phyloP scores from a whole-genome alignment of 2,113 vertebrate genomes.

The Sphyrna mokarran region DNA sequence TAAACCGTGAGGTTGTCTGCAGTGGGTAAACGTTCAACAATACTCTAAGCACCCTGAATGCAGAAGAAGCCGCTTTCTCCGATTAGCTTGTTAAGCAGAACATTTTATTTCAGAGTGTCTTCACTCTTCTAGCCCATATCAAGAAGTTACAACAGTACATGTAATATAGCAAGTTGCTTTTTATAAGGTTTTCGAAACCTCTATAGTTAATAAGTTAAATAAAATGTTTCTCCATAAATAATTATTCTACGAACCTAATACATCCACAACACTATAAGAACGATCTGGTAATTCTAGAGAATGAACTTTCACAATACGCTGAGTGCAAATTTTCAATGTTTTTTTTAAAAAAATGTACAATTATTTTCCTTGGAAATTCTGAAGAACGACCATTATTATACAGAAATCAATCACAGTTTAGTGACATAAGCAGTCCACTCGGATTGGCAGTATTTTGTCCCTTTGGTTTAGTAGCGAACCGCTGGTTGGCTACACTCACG shows the following conservation, averaged over 20 bases:
- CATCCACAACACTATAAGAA: conserved; percentile 77
- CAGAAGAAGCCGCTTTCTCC: conserved; percentile 26
- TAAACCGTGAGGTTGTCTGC: background rate
- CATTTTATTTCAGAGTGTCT: conserved; percentile 74
- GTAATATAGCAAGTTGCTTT: conserved; percentile 68
- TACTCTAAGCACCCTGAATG: background rate
- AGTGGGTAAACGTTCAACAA: background rate
- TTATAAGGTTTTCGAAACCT: conserved; percentile 67
- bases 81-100: conserved; percentile 36
- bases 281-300: conserved; percentile 69
- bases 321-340: conserved; percentile 85
- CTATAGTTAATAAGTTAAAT: conserved; percentile 80
- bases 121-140: conserved; percentile 65
- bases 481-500: conserved; percentile 56
- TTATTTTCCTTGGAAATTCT: conserved; percentile 45
- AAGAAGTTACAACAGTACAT: conserved; percentile 80
- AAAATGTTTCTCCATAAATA: conserved; percentile 93
- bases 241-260: conserved; percentile 84
- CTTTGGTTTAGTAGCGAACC: conserved; percentile 76
- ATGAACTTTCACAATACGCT: conserved; percentile 88
- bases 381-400: conserved; percentile 80
- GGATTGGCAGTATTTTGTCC: conserved; percentile 75
- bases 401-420: conserved; percentile 86
- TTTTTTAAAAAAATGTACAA: conserved; percentile 96
- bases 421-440: conserved; percentile 74